phyloP scores from a whole-genome alignment of 2,888 invertebrate genomes.

The Julus scandinavius region DNA sequence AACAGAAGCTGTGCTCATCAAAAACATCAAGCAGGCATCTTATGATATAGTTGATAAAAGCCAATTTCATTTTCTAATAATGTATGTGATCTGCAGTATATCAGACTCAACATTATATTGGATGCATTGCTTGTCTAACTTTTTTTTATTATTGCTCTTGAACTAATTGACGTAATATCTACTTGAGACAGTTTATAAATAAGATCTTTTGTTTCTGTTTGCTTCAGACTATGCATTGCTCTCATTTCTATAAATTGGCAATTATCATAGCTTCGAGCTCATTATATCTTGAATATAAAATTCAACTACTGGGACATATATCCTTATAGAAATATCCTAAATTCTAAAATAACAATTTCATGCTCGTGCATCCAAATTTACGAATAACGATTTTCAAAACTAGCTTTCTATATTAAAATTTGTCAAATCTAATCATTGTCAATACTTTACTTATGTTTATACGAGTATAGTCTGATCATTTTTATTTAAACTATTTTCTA shows the following conservation, averaged over 20 bases:
- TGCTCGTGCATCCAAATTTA: too few species aligned
- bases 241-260: background rate
- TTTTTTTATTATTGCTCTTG: background rate
- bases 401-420: too few species aligned
- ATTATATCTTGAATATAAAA: background rate
- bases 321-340: too few species aligned
- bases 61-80: too few species aligned
- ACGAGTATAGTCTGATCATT: too few species aligned
- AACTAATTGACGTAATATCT: background rate
- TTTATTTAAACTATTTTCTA: background rate
- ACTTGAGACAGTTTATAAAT: background rate
- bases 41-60: too few species aligned
- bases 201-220: background rate
- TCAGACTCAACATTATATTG: background rate
- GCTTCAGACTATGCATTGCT: background rate
- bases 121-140: background rate
- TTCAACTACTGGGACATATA: background rate
- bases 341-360: too few species aligned
- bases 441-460: too few species aligned
- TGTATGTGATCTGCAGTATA: background rate
- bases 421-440: too few species aligned
- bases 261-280: background rate
- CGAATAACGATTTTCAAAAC: too few species aligned
- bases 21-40: too few species aligned
- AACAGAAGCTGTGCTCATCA: too few species aligned